Percentiles rank a stretch among this genome's conserved stretches.
Evolutionary conservation across 2,113 vertebrate genomes (phyloP).

Genomic region (Ardeotis arabs): DNA sequence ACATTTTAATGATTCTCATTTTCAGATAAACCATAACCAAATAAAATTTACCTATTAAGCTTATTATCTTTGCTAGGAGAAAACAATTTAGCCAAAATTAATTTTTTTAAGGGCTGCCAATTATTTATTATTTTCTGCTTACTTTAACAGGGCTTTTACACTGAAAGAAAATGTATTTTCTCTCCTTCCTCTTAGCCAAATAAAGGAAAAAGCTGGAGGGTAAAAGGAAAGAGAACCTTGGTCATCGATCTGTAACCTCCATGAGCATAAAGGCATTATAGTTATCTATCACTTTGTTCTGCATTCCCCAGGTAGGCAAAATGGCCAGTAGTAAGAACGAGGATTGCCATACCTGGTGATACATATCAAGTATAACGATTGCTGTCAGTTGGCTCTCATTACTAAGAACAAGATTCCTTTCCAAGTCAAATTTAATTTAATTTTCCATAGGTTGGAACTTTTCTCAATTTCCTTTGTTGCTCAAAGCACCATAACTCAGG

Average conservation of each 20-base stretch:
- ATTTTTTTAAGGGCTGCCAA: not conserved
- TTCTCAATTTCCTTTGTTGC: not conserved
- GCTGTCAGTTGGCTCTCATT: not conserved
- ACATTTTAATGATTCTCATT: not conserved
- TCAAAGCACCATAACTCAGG: not conserved
- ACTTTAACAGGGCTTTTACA: not conserved
- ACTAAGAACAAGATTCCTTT: not conserved
- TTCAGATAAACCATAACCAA: constrained; percentile 16
- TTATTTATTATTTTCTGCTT: not conserved
- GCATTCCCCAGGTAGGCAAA: not conserved
- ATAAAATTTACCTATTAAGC: constrained; percentile 19
- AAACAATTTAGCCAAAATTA: not conserved
- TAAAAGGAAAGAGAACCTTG: not conserved
- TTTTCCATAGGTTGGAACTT: not conserved
- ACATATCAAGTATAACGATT: not conserved
- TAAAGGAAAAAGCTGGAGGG: not conserved
- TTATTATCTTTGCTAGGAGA: not conserved
- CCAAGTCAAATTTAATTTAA: not conserved
- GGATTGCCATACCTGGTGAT: not conserved
- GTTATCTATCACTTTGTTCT: not conserved
- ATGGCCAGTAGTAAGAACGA: not conserved
- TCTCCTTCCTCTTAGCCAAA: not conserved
- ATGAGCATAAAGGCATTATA: not conserved
- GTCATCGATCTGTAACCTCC: not conserved
- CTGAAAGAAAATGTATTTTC: not conserved